These are phyloP conservation scores for Piezodorus guildinii DNA, from an alignment of 1,140 invertebrate species.

Conservation along the genomic window DNA sequence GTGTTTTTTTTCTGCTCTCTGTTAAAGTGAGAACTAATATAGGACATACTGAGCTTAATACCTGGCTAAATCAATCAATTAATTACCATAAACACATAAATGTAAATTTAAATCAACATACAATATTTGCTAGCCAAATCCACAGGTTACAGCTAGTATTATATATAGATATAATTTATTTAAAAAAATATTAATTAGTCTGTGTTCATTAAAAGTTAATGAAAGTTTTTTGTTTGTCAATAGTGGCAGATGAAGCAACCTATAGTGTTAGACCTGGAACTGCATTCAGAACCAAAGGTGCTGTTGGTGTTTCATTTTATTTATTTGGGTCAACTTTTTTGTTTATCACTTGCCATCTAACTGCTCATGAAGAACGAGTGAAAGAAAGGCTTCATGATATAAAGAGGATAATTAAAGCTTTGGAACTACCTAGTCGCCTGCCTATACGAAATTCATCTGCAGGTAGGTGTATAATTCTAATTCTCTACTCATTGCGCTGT, in stretches of 20 bases:
- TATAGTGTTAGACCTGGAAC: constrained; percentile 77
- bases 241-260: constrained; percentile 71
- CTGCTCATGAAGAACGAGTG: constrained; percentile 77
- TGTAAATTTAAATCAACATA: too few species aligned
- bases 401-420: constrained; percentile 67
- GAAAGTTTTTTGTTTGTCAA: constrained; percentile 13
- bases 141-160: too few species aligned
- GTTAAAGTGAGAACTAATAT: too few species aligned
- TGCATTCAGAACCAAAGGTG: constrained; percentile 84
- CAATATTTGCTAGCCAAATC: too few species aligned
- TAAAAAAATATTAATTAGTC: too few species aligned
- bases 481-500: too few species aligned
- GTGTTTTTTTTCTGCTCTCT: too few species aligned
- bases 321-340: constrained; percentile 88
- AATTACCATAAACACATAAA: too few species aligned
- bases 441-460: constrained; percentile 62
- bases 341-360: constrained; percentile 87
- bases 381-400: constrained; percentile 79
- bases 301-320: constrained; percentile 75
- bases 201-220: neutral
- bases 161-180: too few species aligned
- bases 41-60: too few species aligned
- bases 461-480: constrained; percentile 39
- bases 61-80: too few species aligned
- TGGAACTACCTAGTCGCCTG: constrained; percentile 74